Evolutionary conservation across 2,797 vertebrate species (phyloP), one percentile per base, ranked within the genome.

Genomic region (Poecilia velifera): DNA sequence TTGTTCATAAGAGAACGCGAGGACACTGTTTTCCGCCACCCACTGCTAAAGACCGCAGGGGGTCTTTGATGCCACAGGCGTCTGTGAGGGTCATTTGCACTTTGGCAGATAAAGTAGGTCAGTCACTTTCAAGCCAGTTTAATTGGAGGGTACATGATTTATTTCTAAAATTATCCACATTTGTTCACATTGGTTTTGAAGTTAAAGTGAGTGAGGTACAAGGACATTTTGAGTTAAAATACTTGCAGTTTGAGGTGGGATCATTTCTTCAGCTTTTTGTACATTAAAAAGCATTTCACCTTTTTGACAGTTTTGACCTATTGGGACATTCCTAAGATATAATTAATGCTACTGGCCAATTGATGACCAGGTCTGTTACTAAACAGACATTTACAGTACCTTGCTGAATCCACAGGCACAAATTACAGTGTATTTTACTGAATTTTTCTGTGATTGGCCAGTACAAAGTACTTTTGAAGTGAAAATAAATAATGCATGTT

Each of bases 21-120:
- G 80, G 45, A 53, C 74, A 64, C 51, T 83, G 76, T 91, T 88
- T 86, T 85, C 83, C 77, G 72, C 85, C 87, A 81, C 90, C 89
- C 78, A 68, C 79, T 72, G 89, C 28, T 81, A 72, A 81, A 75
- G 45, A 75, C 89, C 59, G 22, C 84, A 74, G 90, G 90, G 82
- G 88, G 74, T 72, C 84, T 90, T 88, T 93, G 91, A 93, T 89
- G 89, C 71, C 77, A 14, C 57, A 45, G 86, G 20, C 55, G 80
- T 55, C 81, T 72, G 87, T 74, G 72, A 89, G 82, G 74, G 3
- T n/a, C 79, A 68, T 91, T 91, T 79, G 86, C 82, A 76, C 72
- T 76, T 76, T 46, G 80, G 76, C 31, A 57, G 77, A 74, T 34
- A 66, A 73, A 89, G 81, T 31, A 70, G 81, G 64, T 62, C 49